A percentile compares a stretch with the other conserved stretches of the same genome.
Evolutionary conservation across 2,888 invertebrate genomes (phyloP).

Genomic region (Dryobotodes eremita): DNA sequence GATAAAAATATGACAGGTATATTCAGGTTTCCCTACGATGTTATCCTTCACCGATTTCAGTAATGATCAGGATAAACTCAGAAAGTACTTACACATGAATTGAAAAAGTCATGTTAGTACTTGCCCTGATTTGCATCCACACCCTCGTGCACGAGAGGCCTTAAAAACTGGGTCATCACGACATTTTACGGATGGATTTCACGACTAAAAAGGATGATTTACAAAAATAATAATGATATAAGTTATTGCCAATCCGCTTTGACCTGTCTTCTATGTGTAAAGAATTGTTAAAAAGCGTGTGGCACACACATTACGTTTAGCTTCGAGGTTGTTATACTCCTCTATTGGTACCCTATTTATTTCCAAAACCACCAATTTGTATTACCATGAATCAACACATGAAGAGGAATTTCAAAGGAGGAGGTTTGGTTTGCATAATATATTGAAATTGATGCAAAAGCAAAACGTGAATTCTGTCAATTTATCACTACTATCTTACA

Average conservation of each 20-base stretch:
- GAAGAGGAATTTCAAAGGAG: background rate
- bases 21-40: too few species aligned
- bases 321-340: background rate
- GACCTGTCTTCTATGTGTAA: background rate
- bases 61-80: too few species aligned
- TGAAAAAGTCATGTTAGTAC: too few species aligned
- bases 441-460: background rate
- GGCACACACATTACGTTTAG: constrained; percentile 13
- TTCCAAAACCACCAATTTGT: constrained; percentile 16
- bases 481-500: background rate
- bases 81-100: too few species aligned
- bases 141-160: too few species aligned
- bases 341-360: constrained; percentile 15
- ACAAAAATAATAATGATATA: background rate
- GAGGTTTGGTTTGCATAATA: too few species aligned
- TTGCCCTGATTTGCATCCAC: too few species aligned
- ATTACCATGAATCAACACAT: background rate
- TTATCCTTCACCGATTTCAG: too few species aligned
- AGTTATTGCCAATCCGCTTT: background rate
- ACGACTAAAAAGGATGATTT: background rate
- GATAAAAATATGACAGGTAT: too few species aligned
- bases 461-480: background rate
- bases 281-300: constrained; percentile 35
- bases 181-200: too few species aligned
- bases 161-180: too few species aligned